Conservation (phyloP, 2,888 invertebrate genomes). For the Alcis repandata region DNA sequence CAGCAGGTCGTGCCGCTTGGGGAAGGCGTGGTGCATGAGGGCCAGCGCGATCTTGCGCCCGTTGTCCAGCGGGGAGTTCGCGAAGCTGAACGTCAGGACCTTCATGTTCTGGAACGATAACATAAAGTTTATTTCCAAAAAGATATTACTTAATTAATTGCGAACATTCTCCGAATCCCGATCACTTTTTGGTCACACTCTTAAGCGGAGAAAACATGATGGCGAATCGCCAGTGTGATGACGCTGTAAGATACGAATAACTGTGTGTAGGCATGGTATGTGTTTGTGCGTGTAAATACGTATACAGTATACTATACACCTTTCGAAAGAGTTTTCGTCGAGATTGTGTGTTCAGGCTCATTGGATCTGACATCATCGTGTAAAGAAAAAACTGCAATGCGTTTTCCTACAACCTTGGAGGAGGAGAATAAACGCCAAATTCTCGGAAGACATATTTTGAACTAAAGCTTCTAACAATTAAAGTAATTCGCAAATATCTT, state of each 20-base stretch:
- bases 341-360: conserved; percentile 2
- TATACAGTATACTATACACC: not conserved
- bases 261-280: not conserved
- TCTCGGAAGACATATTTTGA: conserved; percentile 2
- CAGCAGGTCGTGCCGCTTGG: conserved; percentile 93
- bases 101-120: conserved; percentile 91
- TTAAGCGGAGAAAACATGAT: not conserved
- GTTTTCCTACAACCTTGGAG: conserved; percentile 10
- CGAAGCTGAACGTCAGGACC: conserved; percentile 95
- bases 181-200: too few species aligned
- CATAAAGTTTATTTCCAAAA: not conserved
- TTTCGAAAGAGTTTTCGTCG: not conserved
- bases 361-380: conserved; percentile 5
- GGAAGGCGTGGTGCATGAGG: conserved; percentile 94
- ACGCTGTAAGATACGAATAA: not conserved
- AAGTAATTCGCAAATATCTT: not conserved
- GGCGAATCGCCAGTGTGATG: not conserved
- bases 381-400: conserved; percentile 4
- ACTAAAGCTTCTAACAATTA: not conserved
- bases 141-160: too few species aligned
- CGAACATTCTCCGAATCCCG: too few species aligned
- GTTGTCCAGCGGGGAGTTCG: conserved; percentile 92
- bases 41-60: conserved; percentile 93
- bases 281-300: too few species aligned
- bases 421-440: not conserved